Conservation (phyloP, 1,140 invertebrate genomes). For the Drosophila leontia region DNA sequence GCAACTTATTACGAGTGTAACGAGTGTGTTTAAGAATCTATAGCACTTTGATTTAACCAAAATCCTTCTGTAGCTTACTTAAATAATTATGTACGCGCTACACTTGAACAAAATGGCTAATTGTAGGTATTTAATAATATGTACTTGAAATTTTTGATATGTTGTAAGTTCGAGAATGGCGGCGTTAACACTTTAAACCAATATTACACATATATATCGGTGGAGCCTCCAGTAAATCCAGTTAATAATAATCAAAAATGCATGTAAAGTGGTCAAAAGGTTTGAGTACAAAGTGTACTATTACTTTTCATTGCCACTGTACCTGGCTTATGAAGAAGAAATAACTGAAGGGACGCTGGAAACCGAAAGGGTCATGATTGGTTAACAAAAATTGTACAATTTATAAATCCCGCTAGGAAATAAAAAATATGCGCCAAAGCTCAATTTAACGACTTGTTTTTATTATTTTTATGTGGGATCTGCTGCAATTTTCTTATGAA, state of each 20-base stretch:
- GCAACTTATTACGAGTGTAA: constrained; percentile 23
- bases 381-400: constrained; percentile 12
- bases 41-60: constrained; percentile 51
- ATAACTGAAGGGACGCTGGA: neutral
- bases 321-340: neutral
- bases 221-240: neutral
- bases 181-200: neutral
- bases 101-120: constrained; percentile 11
- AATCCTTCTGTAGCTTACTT: constrained; percentile 59
- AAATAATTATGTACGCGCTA: constrained; percentile 41
- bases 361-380: neutral
- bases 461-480: neutral
- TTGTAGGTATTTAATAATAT: constrained; percentile 21
- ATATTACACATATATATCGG: neutral
- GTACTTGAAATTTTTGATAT: constrained; percentile 36
- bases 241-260: neutral
- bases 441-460: neutral
- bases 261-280: too few species aligned
- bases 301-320: neutral
- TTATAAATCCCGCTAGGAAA: constrained; percentile 20
- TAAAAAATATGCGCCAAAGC: constrained; percentile 23
- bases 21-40: constrained; percentile 31
- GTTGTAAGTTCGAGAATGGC: constrained; percentile 30
- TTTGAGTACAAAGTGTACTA: neutral
- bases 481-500: neutral